A percentile compares a stretch with the other conserved stretches of the same genome.
These are phyloP conservation scores for Pandemis heparana DNA, from an alignment of 2,888 invertebrate species.

Conservation along the genomic window DNA sequence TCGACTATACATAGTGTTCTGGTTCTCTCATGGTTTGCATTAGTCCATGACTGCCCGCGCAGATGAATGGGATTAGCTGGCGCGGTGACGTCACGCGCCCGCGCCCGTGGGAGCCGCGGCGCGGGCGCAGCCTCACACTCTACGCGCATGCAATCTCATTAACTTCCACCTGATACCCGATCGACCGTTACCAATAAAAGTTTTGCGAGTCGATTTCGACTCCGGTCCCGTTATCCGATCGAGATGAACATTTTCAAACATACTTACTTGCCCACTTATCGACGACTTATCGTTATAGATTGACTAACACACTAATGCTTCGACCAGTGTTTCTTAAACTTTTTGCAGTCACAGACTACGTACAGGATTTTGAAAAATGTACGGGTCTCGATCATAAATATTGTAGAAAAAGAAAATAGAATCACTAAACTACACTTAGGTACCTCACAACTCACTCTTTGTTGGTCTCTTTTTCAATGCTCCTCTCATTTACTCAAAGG, in stretches of 20 bases:
- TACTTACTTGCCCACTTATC: not conserved
- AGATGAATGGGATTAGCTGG: not conserved
- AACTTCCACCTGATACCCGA: constrained; percentile 7
- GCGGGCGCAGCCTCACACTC: not conserved
- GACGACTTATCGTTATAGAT: constrained; percentile 3
- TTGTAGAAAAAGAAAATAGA: too few species aligned
- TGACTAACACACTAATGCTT: not conserved
- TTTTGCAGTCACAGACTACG: too few species aligned
- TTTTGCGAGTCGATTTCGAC: not conserved
- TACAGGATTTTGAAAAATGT: too few species aligned
- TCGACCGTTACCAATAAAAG: constrained; percentile 17
- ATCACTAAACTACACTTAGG: too few species aligned
- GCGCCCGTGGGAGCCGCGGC: constrained; percentile 13
- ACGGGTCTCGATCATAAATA: too few species aligned
- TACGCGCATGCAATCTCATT: not conserved
- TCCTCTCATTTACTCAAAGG: too few species aligned
- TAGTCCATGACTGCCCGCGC: not conserved
- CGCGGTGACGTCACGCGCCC: not conserved
- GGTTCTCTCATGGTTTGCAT: too few species aligned
- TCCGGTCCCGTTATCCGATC: constrained; percentile 10
- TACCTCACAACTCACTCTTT: too few species aligned
- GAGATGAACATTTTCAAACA: not conserved
- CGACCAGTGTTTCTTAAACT: too few species aligned
- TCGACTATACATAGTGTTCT: too few species aligned
- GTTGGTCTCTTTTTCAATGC: too few species aligned